Percentiles rank a stretch among this genome's conserved stretches.
Evolutionary conservation across 2,797 vertebrate genomes (phyloP).

Genomic region (Gymnoscopelus microlampas): DNA sequence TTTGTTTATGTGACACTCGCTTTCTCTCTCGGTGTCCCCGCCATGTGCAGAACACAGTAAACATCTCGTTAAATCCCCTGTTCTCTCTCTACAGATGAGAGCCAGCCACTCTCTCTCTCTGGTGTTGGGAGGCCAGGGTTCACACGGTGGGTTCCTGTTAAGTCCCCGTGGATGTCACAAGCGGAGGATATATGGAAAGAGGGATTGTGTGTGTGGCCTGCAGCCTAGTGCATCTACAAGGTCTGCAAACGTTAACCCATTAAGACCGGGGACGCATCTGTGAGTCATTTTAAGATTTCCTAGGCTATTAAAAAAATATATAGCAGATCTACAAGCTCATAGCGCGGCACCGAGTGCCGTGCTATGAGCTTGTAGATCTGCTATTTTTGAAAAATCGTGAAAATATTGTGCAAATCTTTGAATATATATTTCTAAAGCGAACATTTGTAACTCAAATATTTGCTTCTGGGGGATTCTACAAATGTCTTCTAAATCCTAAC

Average conservation of each 20-base stretch:
- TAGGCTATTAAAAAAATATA: no score
- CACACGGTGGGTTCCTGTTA: conserved; percentile 19
- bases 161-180: conserved; percentile 29
- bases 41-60: conserved; percentile 33
- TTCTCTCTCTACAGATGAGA: conserved; percentile 32
- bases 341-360: no score
- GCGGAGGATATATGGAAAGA: conserved; percentile 3
- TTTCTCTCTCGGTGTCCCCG: conserved; percentile 37
- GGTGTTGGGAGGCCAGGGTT: conserved; percentile 42
- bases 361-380: no score
- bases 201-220: conserved; percentile 5
- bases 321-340: no score
- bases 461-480: no score
- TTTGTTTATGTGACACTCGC: conserved; percentile 37
- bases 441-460: no score
- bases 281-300: no score
- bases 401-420: no score
- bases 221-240: conserved; percentile 22
- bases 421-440: no score
- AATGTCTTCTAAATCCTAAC: no score
- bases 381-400: no score
- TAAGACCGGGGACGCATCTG: no score
- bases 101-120: conserved; percentile 28
- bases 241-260: conserved; percentile 39
- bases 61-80: conserved; percentile 54